phyloP scores from a whole-genome alignment of 2,113 vertebrate species.

The Colistium nudipinnis region DNA sequence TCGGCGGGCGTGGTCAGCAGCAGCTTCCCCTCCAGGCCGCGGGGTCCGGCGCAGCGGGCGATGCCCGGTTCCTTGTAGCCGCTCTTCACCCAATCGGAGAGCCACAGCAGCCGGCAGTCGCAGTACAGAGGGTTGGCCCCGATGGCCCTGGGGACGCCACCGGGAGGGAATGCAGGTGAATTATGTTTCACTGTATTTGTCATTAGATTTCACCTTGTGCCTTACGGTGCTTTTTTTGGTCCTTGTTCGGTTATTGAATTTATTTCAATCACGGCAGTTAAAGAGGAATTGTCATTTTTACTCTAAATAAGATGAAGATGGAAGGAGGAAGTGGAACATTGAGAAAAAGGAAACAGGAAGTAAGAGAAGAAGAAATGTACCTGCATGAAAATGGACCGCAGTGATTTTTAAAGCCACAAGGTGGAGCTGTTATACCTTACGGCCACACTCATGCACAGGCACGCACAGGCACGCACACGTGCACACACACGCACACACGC shows the following conservation, averaged over 20 bases:
- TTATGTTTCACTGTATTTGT: too few species aligned
- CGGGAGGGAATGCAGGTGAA: not conserved
- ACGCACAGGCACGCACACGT: slow-evolving; percentile 7
- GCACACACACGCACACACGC: slow-evolving; percentile 8
- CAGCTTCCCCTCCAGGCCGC: slow-evolving; percentile 93
- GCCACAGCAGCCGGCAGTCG: slow-evolving; percentile 95
- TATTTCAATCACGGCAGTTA: too few species aligned
- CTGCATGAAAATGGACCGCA: slow-evolving; percentile 1
- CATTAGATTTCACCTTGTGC: too few species aligned
- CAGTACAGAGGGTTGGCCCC: slow-evolving; percentile 97
- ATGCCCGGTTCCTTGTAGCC: slow-evolving; percentile 98
- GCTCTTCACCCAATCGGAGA: slow-evolving; percentile 97
- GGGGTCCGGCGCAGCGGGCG: slow-evolving; percentile 92
- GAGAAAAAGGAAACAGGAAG: not conserved
- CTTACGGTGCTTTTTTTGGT: too few species aligned
- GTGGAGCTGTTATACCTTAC: slow-evolving; percentile 39
- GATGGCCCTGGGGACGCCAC: slow-evolving; percentile 82
- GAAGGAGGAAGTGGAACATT: not conserved
- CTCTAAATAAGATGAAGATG: not conserved
- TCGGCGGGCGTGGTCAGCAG: slow-evolving; percentile 96
- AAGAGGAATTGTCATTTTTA: not conserved
- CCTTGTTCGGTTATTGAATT: too few species aligned
- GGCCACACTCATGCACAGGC: slow-evolving; percentile 1
- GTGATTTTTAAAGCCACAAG: slow-evolving; percentile 27
- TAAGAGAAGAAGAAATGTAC: not conserved